Base-by-base conservation (phyloP, 2,797 vertebrate species). In the Sorex maritimensis region DNA sequence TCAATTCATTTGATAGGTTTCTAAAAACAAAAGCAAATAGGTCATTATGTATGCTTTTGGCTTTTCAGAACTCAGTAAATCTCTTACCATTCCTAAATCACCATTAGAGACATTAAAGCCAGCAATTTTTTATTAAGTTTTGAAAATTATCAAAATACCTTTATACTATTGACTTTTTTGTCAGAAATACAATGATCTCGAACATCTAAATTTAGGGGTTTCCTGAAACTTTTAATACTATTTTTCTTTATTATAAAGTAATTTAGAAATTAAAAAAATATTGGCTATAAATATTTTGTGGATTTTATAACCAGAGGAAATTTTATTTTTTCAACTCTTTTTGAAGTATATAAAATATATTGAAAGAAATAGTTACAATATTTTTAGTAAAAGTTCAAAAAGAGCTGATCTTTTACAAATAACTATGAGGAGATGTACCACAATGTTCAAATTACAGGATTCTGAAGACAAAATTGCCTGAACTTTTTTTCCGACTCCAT, bases 241-340 rank as follows among this genome's bases (percentile, higher is more conserved):
- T 0, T 3, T 58, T 65, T 49, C 52, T 69, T 0, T 1, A 21
- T 26, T 65, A 38, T 69, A 46, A 9, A 58, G 30, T 77, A 81
- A n/a, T 84, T 89, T 89, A 90, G 28, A 71, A 44, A 28, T 86
- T 8, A 30, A 81, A 69, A 65, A 69, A 55, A 28, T n/a, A 44
- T 68, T 75, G 73, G 41, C 7, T 49, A 74, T 19, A 28, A 12
- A 52, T 9, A 15, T 90, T 41, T 86, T 74, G 13, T 30, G 67
- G 61, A 7, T 73, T 61, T 77, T 52, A 41, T 34, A 52, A 74
- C 8, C 6, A 73, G 34, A 46, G 1, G 4, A 65, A 1, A 69
- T 26, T 73, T 65, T 2, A 30, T 72, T 94, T 67, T 12, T 12
- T 72, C n/a, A 71, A 19, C 46, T 19, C 34, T 87, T 77, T 46